Conservation (phyloP, 2,113 vertebrate species). For the Rhabdornis inornatus region DNA sequence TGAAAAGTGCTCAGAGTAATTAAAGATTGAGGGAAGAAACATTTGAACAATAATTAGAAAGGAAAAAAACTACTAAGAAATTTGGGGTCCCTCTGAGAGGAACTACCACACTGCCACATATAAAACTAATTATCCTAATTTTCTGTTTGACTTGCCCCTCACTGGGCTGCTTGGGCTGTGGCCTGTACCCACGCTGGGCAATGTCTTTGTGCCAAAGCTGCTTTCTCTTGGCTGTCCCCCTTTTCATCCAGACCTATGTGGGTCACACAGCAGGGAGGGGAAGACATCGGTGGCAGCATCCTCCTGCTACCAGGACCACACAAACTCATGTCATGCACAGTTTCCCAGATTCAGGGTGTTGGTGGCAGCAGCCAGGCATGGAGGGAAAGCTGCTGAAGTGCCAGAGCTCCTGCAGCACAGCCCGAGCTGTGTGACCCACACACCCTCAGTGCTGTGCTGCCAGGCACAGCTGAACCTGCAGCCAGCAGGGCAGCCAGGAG, state of each 20-base stretch:
- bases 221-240: background rate
- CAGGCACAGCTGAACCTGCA: background rate
- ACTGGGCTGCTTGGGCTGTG: background rate
- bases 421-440: accelerated
- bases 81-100: background rate
- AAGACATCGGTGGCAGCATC: background rate
- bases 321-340: accelerated
- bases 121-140: background rate
- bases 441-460: background rate
- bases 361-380: accelerated
- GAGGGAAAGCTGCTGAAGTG: background rate
- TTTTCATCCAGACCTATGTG: background rate
- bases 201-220: background rate
- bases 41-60: background rate
- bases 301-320: background rate
- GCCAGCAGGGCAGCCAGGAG: background rate
- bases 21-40: background rate
- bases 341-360: background rate
- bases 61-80: background rate
- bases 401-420: background rate
- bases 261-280: background rate
- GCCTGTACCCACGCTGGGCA: too few species aligned
- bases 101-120: background rate
- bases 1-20: background rate
- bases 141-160: background rate